Evolutionary conservation across 2,113 vertebrate species (phyloP).

Genomic region (Leucoraja erinaceus): DNA sequence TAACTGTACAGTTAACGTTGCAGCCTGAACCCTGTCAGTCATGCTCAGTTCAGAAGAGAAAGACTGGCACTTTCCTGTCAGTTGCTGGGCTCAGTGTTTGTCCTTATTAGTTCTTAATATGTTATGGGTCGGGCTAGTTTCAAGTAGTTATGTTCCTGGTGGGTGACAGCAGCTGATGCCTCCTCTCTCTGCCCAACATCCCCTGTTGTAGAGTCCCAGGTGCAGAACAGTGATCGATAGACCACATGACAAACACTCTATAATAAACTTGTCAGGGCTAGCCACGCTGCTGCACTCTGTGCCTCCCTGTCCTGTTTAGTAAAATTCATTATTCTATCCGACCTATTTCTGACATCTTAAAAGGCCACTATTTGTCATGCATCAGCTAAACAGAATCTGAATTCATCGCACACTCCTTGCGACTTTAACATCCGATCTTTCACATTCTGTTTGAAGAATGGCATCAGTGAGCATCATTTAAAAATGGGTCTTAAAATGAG

Average conservation of each 20-base stretch:
- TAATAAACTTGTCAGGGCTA: slow-evolving; percentile 36
- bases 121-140: not conserved
- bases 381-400: not conserved
- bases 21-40: not conserved
- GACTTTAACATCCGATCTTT: not conserved
- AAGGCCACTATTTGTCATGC: not conserved
- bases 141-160: not conserved
- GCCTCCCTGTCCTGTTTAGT: not conserved
- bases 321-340: slow-evolving; percentile 10
- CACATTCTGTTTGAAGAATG: not conserved
- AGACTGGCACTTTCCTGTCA: not conserved
- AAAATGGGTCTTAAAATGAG: not conserved
- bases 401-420: not conserved
- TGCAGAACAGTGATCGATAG: slow-evolving; percentile 26
- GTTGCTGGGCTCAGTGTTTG: not conserved
- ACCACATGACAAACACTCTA: slow-evolving; percentile 9
- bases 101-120: slow-evolving; percentile 21
- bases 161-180: slow-evolving; percentile 25
- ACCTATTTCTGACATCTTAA: not conserved
- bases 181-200: not conserved
- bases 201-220: slow-evolving; percentile 25
- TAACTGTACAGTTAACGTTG: not conserved
- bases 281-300: not conserved
- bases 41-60: not conserved
- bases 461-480: not conserved